Percentiles rank a stretch among this genome's conserved stretches.
These are phyloP conservation scores for Oscheius onirici DNA, from an alignment of 2,888 invertebrate genomes.

Conservation along the genomic window DNA sequence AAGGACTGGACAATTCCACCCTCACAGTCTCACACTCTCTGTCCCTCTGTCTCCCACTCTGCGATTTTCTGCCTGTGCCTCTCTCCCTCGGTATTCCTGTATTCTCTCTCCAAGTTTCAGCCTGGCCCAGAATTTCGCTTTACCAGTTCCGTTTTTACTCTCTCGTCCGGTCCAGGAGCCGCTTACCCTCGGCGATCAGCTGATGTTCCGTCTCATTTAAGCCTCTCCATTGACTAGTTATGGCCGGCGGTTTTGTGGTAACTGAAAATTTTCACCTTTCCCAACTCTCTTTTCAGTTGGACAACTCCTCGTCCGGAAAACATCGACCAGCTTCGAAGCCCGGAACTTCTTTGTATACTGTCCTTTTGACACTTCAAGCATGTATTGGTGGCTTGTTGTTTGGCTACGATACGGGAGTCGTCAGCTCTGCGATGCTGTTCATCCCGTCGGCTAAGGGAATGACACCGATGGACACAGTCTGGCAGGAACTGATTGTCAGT, in stretches of 20 bases:
- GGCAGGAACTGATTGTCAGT: slow-evolving; percentile 67
- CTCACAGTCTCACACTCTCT: too few species aligned
- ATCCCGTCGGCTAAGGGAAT: slow-evolving; percentile 55
- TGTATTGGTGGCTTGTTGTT: slow-evolving; percentile 72
- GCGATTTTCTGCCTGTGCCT: too few species aligned
- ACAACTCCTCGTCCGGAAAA: not conserved
- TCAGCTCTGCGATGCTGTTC: slow-evolving; percentile 73
- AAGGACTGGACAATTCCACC: not conserved
- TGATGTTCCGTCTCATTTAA: not conserved
- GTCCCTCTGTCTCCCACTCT: too few species aligned
- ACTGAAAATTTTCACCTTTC: not conserved
- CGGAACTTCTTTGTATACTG: slow-evolving; percentile 9
- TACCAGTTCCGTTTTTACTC: not conserved
- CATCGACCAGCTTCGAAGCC: slow-evolving; percentile 5
- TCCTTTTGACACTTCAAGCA: slow-evolving; percentile 53
- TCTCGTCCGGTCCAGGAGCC: not conserved
- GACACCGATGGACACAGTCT: slow-evolving; percentile 56
- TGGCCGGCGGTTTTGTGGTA: slow-evolving; percentile 23
- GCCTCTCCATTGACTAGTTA: not conserved
- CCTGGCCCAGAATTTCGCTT: not conserved
- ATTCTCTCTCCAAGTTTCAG: not conserved
- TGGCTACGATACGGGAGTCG: slow-evolving; percentile 78
- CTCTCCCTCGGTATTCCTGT: not conserved
- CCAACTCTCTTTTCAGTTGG: not conserved
- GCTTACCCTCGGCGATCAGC: not conserved